phyloP scores from a whole-genome alignment of 2,113 vertebrate species.

The Pachyramphus minor region DNA sequence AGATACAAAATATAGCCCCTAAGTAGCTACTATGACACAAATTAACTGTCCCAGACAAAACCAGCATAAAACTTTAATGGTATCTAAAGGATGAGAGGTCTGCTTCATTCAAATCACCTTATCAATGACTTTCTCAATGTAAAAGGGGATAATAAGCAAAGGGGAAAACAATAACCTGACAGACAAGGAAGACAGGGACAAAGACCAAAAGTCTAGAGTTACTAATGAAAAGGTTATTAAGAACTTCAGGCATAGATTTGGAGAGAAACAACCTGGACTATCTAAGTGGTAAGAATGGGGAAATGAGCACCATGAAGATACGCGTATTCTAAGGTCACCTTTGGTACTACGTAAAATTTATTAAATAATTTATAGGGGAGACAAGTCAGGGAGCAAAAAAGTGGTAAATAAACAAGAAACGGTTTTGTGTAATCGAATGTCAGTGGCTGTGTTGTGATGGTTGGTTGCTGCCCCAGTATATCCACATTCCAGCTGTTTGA shows the following conservation, averaged over 20 bases:
- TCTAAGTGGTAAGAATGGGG: background rate
- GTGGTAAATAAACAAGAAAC: background rate
- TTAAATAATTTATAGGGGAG: background rate
- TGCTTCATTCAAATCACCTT: background rate
- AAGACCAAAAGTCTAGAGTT: background rate
- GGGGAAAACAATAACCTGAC: background rate
- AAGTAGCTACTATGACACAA: background rate
- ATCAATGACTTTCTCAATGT: background rate
- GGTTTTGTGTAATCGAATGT: background rate
- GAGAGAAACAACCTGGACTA: background rate
- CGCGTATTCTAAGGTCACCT: background rate
- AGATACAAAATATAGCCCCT: background rate
- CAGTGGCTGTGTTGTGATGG: background rate
- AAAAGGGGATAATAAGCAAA: background rate
- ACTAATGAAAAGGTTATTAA: background rate
- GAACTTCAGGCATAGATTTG: background rate
- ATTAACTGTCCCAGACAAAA: background rate
- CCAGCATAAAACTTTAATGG: background rate
- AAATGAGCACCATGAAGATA: background rate
- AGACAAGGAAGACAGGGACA: background rate
- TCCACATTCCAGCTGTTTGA: background rate
- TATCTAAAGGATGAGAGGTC: background rate
- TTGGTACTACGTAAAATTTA: background rate
- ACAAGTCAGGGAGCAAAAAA: background rate
- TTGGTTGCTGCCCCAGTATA: rapidly evolving